A percentile compares a stretch with the other conserved stretches of the same genome.
These are phyloP conservation scores for Mustelus asterias DNA, from an alignment of 2,113 vertebrate genomes.

Conservation along the genomic window DNA sequence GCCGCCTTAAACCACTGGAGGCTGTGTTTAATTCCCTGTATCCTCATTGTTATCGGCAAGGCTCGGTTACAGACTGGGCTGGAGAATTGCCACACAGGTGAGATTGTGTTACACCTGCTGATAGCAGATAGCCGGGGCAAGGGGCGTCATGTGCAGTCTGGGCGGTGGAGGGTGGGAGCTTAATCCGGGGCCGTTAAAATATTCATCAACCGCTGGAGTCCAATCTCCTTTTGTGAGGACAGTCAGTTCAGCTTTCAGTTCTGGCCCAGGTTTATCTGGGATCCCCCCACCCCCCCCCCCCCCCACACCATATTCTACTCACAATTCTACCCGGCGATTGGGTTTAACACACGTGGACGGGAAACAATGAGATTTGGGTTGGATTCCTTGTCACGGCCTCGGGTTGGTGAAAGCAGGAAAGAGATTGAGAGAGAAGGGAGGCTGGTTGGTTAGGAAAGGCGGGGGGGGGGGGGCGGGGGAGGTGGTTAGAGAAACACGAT, in stretches of 20 bases:
- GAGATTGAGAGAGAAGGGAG: slow-evolving; percentile 35
- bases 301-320: too few relatives aligned
- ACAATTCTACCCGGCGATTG: not conserved
- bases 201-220: slow-evolving; percentile 56
- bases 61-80: slow-evolving; percentile 38
- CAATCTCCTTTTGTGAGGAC: slow-evolving; percentile 48
- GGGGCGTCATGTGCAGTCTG: slow-evolving; percentile 46
- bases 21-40: not conserved
- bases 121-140: not conserved
- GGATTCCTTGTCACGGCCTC: not conserved
- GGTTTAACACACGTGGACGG: not conserved
- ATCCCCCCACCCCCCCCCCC: slow-evolving; percentile 31
- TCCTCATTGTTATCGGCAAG: not conserved
- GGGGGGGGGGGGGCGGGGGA: slow-evolving; percentile 36
- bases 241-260: slow-evolving; percentile 60
- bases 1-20: not conserved
- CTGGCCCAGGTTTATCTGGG: slow-evolving; percentile 56
- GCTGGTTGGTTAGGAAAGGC: not conserved
- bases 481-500: slow-evolving; percentile 43
- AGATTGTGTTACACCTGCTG: slow-evolving; percentile 43
- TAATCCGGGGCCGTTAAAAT: slow-evolving; percentile 64
- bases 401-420: slow-evolving; percentile 45
- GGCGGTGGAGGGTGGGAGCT: slow-evolving; percentile 44
- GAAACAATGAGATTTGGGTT: not conserved
- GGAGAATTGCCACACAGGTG: slow-evolving; percentile 42